Base-by-base conservation (phyloP, 2,888 invertebrate genomes). In the Himalopsyche anomala region DNA sequence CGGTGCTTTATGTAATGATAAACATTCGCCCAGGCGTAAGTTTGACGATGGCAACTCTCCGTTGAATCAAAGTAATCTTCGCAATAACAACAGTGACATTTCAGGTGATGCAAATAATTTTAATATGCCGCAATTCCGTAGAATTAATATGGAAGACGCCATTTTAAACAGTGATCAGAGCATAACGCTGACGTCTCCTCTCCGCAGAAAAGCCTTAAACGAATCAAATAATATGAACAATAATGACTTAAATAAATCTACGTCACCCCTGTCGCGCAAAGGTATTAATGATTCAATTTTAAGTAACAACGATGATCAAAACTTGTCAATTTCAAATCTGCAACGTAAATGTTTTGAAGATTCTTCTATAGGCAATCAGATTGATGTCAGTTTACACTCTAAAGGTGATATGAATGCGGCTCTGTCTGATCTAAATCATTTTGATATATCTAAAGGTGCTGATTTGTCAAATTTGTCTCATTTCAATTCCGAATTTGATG, bases 121-220 rank as follows among this genome's bases (percentile, higher is more conserved):
- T 12, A 74, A 36, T 74, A 12, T 74, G 36, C 19, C 74, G 42
- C 80, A 82, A 6, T 81, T 84, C 40, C 84, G 86, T 17, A 51
- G 84, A 42, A 84, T 84, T 15, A 84, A 82, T 42, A 86, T 84
- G 8, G 84, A 86, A 84, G 85, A 88, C 17, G 82, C 85, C 1
- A 82, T 88, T 15, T 80, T 87, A 40, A 88, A 87, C 28, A 87
- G 83, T 51, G 88, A 88, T 51, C 85, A 84, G 51, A 84, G 62
- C 54, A 80, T 84, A 4, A 82, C 88, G 5, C 36, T 74, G 36
- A 84, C 82, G 17, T 87, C 87, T 2, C 84, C 86, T n/a, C 80
- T 86, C 12, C 83, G 87, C 19, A 83, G 87, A 28, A 87, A 85
- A 84, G 83, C 80, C 2, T 62, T 88, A 38, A 87, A 88, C 12